These are phyloP conservation scores for Coracias cyanogaster DNA, from an alignment of 2,797 vertebrate species.

Conservation along the genomic window DNA sequence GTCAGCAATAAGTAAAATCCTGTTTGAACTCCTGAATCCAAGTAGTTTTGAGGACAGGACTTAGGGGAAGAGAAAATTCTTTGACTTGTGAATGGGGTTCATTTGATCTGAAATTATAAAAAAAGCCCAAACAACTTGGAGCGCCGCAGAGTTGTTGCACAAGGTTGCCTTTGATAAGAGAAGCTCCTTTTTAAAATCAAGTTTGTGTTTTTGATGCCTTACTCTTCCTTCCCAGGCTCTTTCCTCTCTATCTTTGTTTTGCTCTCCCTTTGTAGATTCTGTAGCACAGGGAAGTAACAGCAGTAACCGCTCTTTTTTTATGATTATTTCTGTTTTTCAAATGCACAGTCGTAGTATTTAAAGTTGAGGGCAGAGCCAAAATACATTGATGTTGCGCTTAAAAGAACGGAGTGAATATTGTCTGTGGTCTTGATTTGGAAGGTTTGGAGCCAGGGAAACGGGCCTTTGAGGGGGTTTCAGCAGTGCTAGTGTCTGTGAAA, in stretches of 20 bases:
- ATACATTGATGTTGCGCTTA: background rate
- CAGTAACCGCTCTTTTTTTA: background rate
- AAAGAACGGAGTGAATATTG: background rate
- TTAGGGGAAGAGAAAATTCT: background rate
- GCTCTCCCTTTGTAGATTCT: background rate
- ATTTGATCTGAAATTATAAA: background rate
- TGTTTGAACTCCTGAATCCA: background rate
- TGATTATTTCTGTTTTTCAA: background rate
- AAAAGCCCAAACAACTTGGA: background rate
- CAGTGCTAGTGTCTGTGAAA: background rate
- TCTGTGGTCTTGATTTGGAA: background rate
- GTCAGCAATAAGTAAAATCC: constrained; percentile 40
- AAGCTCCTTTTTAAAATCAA: background rate
- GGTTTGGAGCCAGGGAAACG: background rate
- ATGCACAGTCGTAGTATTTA: background rate
- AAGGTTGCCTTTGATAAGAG: background rate
- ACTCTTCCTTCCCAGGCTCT: constrained; percentile 11
- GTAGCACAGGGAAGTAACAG: background rate
- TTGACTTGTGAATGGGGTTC: background rate
- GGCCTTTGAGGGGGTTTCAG: background rate
- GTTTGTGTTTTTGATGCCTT: background rate
- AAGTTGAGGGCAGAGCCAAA: background rate
- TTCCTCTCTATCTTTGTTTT: constrained; percentile 50
- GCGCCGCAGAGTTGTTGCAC: background rate
- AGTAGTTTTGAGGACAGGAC: background rate